Evolutionary conservation across 2,797 vertebrate species (phyloP).

Genomic region (Halcyon chelicuti): DNA sequence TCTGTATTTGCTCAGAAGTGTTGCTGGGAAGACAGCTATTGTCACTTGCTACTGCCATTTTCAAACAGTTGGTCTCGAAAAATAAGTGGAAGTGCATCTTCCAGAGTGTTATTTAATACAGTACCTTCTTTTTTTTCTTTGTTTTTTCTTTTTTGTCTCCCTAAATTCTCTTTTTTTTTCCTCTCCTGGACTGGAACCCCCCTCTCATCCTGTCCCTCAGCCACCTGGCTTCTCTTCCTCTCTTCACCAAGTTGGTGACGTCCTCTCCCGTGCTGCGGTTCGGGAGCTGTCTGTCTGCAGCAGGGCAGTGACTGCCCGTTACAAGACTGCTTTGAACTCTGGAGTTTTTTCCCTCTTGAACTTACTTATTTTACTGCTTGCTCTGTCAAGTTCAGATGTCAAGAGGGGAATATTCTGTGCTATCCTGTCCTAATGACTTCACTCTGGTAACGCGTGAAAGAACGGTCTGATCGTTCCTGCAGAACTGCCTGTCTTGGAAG

Average conservation of each 20-base stretch:
- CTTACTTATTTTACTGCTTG: neutral
- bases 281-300: neutral
- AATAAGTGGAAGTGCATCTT: neutral
- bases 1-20: neutral
- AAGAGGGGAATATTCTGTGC: neutral
- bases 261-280: fast-evolving
- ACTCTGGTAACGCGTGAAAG: fast-evolving
- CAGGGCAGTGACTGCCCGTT: fast-evolving
- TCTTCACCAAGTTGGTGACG: neutral
- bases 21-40: neutral
- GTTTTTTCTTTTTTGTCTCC: neutral
- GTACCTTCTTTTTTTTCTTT: neutral
- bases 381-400: fast-evolving
- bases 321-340: neutral
- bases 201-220: neutral
- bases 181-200: neutral
- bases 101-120: neutral
- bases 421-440: neutral
- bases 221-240: neutral
- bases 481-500: neutral
- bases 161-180: no score
- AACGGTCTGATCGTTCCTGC: neutral
- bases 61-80: neutral
- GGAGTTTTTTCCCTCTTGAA: neutral
- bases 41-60: neutral